These are phyloP conservation scores for Merops nubicus DNA, from an alignment of 2,113 vertebrate genomes.

Conservation along the genomic window DNA sequence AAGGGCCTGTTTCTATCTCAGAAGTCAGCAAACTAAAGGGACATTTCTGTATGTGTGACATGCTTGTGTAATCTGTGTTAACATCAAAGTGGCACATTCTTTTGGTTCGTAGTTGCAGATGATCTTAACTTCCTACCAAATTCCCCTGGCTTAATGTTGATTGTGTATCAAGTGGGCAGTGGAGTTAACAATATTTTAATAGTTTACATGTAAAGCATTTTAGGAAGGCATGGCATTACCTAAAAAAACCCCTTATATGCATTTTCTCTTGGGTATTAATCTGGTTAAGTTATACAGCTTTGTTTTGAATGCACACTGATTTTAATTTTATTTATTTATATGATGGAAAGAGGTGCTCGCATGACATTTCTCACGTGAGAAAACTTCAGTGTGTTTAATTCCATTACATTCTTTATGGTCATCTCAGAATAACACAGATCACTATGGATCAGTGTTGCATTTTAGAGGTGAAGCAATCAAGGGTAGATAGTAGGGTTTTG, in stretches of 20 bases:
- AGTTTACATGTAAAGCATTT: background rate
- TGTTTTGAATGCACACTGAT: background rate
- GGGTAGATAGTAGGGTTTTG: background rate
- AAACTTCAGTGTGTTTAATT: background rate
- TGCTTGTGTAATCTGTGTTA: background rate
- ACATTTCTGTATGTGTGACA: background rate
- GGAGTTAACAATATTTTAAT: background rate
- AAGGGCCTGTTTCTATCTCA: background rate
- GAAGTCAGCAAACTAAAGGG: background rate
- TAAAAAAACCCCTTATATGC: background rate
- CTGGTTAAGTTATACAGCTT: background rate
- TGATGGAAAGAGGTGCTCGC: background rate
- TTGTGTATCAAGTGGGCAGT: background rate
- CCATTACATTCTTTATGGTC: background rate
- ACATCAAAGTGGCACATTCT: accelerated
- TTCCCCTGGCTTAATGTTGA: background rate
- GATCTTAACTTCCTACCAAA: background rate
- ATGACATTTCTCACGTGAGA: background rate
- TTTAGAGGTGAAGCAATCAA: background rate
- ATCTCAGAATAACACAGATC: background rate
- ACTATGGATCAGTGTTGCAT: background rate
- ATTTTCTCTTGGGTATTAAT: background rate
- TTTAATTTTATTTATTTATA: background rate
- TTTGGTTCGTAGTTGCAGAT: background rate
- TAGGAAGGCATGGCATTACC: background rate